Conservation (phyloP, 2,888 invertebrate species). For the Euproctis similis region DNA sequence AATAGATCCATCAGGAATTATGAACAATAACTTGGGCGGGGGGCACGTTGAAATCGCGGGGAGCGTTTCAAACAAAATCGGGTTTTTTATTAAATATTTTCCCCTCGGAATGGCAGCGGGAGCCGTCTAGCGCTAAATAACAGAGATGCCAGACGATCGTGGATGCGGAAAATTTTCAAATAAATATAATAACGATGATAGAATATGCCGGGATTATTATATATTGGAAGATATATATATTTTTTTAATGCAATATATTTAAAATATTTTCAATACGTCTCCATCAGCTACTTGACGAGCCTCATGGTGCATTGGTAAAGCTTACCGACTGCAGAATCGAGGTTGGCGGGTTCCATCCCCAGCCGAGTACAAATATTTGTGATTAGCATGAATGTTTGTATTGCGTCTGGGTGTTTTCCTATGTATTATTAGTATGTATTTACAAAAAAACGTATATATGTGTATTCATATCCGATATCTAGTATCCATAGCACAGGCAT, state of each 20-base stretch:
- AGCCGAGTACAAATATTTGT: too few relatives aligned
- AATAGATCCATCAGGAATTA: slow-evolving; percentile 18
- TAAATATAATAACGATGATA: slow-evolving; percentile 36
- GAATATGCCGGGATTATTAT: slow-evolving; percentile 19
- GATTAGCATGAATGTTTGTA: too few relatives aligned
- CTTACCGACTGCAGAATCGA: too few relatives aligned
- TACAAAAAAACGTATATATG: too few relatives aligned
- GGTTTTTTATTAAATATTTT: slow-evolving; percentile 39
- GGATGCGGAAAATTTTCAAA: slow-evolving; percentile 34
- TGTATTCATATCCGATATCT: too few relatives aligned
- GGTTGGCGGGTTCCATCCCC: too few relatives aligned
- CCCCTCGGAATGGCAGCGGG: slow-evolving; percentile 28
- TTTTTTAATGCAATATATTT: slow-evolving; percentile 2
- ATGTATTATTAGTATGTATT: too few relatives aligned
- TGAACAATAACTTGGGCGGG: slow-evolving; percentile 25
- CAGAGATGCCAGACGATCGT: slow-evolving; percentile 31
- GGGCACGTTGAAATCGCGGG: slow-evolving; percentile 30
- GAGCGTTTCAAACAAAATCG: slow-evolving; percentile 34
- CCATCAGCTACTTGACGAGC: too few relatives aligned
- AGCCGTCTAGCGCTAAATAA: slow-evolving; percentile 31
- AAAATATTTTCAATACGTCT: too few relatives aligned
- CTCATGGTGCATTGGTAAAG: too few relatives aligned
- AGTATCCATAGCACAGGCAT: too few relatives aligned
- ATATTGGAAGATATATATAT: slow-evolving; percentile 24
- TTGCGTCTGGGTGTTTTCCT: too few relatives aligned